Percentiles rank a stretch among this genome's conserved stretches.
These are phyloP conservation scores for Sebastes steindachneri DNA, from an alignment of 2,797 vertebrate genomes.

Conservation along the genomic window DNA sequence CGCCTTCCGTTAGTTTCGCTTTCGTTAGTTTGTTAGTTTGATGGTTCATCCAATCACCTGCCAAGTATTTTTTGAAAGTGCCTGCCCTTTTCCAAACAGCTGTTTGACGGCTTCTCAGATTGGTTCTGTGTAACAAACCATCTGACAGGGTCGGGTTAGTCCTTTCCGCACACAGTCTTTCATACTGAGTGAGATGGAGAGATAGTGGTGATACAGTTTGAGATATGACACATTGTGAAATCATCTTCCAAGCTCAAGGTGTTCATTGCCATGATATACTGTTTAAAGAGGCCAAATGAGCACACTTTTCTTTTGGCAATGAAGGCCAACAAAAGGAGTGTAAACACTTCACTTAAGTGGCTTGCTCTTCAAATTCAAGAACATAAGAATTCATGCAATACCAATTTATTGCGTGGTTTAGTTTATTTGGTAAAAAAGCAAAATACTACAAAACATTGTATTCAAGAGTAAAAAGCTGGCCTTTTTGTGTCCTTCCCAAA, in stretches of 20 bases:
- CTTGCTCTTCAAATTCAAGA: neutral
- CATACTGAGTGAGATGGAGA: constrained; percentile 23
- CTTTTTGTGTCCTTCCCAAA: constrained; percentile 18
- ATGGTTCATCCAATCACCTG: too few species aligned
- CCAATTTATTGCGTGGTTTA: neutral
- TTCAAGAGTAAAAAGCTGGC: neutral
- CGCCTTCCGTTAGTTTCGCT: too few species aligned
- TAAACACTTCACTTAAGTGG: constrained; percentile 16
- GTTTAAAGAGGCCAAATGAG: neutral
- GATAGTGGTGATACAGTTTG: constrained; percentile 2
- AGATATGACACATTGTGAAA: neutral
- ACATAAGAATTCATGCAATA: neutral
- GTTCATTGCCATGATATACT: constrained; percentile 10
- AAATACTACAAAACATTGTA: neutral
- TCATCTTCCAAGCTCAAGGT: neutral
- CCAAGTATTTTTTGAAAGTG: too few species aligned
- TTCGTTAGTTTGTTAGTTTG: too few species aligned
- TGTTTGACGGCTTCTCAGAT: too few species aligned
- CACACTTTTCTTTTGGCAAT: neutral
- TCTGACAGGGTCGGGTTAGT: neutral
- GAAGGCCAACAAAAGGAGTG: neutral
- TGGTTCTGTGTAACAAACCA: too few species aligned
- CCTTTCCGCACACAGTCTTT: constrained; percentile 1
- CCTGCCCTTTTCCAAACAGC: rapidly evolving
- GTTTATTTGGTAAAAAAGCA: neutral